Base-by-base conservation (phyloP, 2,113 vertebrate genomes). In the Onychorhynchus coronatus region DNA sequence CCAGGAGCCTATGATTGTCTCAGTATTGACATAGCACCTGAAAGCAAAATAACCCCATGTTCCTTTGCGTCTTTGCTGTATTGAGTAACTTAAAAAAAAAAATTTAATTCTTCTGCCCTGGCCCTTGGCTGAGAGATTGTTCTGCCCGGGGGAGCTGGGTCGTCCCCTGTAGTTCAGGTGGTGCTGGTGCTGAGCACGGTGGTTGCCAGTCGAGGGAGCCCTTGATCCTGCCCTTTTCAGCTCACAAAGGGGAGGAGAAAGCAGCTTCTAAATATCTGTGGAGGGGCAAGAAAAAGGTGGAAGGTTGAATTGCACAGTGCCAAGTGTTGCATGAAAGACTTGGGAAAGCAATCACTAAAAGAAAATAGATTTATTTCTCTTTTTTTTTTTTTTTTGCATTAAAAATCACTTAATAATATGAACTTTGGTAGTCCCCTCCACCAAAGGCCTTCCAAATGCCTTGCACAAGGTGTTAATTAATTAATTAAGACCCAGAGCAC, bases 401-500 rank as follows among this genome's bases (percentile, higher is more conserved):
- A 18, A 27, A 67, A 88, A 12, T 56, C 15, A 30, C 30, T 61
- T 61, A 23, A 33, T 50, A 35, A 21, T 49, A 9, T 12, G 11
- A 75, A 37, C 50, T 74, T 49, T 10, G 35, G 15, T 72, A 56
- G 56, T 44, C 2, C 5, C 5, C 19, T 63, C 42, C 30, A 53
- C 72, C 52, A 52, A 67, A 91, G 49, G 41, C 65, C 61, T 84
- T 72, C 52, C 20, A 59, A 77, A 18, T 37, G 20, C 39, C 59
- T 84, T 74, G 37, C 4, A 8, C 22, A 33, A 92, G 78, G 62
- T 10, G 7, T 96, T 95, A 95, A 97, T 95, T 97, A 94, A 97
- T 95, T 96, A 91, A 96, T 97, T 96, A 93, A 91, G 94, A 80
- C 61, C 42, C 88, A 92, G 95, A 94, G 95, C 95, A 96, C 95